Conservation (phyloP, 2,797 vertebrate species). For the Stomatorhinus walkeri region DNA sequence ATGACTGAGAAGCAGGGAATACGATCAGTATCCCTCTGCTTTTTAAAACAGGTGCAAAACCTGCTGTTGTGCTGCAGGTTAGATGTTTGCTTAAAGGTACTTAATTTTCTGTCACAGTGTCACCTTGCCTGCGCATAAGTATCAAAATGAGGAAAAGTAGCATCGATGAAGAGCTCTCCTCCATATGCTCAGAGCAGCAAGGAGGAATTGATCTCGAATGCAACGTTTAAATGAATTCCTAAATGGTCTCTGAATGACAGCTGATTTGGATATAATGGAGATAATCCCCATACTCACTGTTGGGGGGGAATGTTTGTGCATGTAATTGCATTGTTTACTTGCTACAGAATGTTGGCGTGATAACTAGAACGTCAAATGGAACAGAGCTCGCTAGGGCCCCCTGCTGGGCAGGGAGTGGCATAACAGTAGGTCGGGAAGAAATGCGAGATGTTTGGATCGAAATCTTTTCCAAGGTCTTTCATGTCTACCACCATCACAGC, state of each 20-base stretch:
- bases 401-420: neutral
- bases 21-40: neutral
- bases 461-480: neutral
- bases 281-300: neutral
- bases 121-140: neutral
- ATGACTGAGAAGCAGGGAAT: neutral
- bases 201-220: neutral
- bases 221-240: neutral
- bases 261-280: neutral
- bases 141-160: neutral
- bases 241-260: neutral
- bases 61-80: neutral
- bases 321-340: neutral
- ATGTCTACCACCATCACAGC: neutral
- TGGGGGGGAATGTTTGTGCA: neutral
- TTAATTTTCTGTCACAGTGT: neutral
- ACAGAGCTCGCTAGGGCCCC: neutral
- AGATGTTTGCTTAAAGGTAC: neutral
- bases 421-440: neutral
- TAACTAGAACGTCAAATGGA: neutral
- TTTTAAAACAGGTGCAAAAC: neutral
- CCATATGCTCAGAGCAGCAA: neutral
- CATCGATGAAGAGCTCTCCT: neutral
- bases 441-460: neutral
- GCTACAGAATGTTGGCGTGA: neutral